Evolutionary conservation across 2,888 invertebrate genomes (phyloP).

Genomic region (Hipparchia semele): DNA sequence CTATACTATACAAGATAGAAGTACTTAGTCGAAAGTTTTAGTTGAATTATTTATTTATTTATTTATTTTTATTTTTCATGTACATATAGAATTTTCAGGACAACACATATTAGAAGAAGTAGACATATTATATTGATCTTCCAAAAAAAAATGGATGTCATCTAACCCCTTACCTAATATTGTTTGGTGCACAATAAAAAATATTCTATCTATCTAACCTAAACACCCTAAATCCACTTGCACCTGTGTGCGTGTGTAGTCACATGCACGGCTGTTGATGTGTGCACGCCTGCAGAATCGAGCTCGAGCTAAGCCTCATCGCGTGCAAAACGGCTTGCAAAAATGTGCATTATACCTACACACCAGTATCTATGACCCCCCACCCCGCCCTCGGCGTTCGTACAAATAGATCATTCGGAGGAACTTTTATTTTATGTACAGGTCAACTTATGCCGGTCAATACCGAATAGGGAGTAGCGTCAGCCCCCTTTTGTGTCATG

Average conservation of each 20-base stretch:
- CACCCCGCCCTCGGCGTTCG: conserved; percentile 50
- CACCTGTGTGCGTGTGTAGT: conserved; percentile 34
- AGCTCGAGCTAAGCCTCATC: conserved; percentile 66
- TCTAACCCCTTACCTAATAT: too few species aligned
- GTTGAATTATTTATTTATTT: too few species aligned
- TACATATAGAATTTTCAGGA: too few species aligned
- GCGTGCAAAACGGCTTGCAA: conserved; percentile 76
- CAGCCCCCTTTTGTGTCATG: conserved; percentile 66
- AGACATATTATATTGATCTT: too few species aligned
- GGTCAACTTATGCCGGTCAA: conserved; percentile 62
- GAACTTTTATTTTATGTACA: conserved; percentile 54
- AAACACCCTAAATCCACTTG: conserved; percentile 15
- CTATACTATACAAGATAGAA: too few species aligned
- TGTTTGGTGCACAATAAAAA: neutral
- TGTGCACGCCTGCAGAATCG: conserved; percentile 68
- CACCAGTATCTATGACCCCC: conserved; percentile 66
- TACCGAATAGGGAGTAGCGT: conserved; percentile 57
- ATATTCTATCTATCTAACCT: neutral
- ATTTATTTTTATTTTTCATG: too few species aligned
- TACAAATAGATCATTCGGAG: conserved; percentile 57
- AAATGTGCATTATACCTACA: conserved; percentile 73
- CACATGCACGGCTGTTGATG: conserved; percentile 35
- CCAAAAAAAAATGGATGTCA: too few species aligned
- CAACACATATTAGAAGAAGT: too few species aligned
- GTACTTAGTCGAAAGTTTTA: too few species aligned